Evolutionary conservation across 2,797 vertebrate species (phyloP).

Genomic region (Echiichthys vipera): DNA sequence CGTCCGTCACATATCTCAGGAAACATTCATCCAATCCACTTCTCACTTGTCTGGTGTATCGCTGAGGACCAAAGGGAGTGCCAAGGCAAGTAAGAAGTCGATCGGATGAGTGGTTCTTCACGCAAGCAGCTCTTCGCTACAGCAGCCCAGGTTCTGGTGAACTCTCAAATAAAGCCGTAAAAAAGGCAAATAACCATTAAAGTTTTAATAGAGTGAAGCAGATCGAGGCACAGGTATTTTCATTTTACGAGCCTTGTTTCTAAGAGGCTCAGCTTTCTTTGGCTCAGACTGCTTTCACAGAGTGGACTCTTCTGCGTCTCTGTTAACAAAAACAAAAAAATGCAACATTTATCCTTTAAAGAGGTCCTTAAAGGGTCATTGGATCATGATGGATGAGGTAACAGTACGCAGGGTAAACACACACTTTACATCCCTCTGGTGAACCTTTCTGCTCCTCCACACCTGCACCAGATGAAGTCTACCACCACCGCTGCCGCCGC

Average conservation of each 20-base stretch:
- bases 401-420: background rate
- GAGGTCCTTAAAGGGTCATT: slow-evolving; percentile 21
- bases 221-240: background rate
- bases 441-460: background rate
- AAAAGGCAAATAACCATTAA: too few species aligned
- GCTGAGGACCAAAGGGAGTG: too few species aligned
- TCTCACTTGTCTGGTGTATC: too few species aligned
- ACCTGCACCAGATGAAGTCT: slow-evolving; percentile 19
- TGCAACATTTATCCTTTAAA: background rate
- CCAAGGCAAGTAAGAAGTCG: too few species aligned
- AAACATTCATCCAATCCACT: too few species aligned
- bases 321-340: slow-evolving; percentile 1
- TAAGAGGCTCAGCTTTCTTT: background rate
- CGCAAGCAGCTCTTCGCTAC: too few species aligned
- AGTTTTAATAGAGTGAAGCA: background rate
- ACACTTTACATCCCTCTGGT: background rate
- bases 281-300: background rate
- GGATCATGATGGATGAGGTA: slow-evolving; percentile 4
- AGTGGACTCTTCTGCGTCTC: background rate
- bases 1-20: too few species aligned
- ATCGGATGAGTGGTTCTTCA: too few species aligned
- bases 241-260: background rate
- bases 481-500: background rate
- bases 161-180: too few species aligned
- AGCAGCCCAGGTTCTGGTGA: too few species aligned